Evolutionary conservation across 1,140 invertebrate genomes (phyloP).

Genomic region (Vanessa tameamea): DNA sequence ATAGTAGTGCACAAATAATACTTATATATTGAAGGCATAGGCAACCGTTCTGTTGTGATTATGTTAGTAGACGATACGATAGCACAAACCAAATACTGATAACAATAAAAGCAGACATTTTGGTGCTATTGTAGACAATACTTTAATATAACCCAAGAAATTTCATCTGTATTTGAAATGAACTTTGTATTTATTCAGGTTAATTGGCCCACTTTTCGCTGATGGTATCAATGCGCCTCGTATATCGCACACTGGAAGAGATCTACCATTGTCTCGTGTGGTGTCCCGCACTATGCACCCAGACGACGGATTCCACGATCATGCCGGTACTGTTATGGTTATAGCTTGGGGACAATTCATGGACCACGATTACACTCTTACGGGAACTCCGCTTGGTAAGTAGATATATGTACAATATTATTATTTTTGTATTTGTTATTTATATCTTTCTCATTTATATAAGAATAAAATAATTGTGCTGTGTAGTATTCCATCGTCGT

Average conservation of each 20-base stretch:
- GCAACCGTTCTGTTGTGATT: no score
- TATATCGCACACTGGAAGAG: conserved; percentile 86
- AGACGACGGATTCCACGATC: conserved; percentile 95
- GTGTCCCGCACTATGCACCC: conserved; percentile 95
- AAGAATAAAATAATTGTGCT: not conserved
- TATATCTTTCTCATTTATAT: not conserved
- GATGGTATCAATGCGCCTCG: conserved; percentile 91
- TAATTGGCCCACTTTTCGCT: conserved; percentile 89
- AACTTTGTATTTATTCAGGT: conserved; percentile 68
- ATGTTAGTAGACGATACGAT: no score
- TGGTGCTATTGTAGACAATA: no score
- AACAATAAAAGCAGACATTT: no score
- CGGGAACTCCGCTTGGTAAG: conserved; percentile 90
- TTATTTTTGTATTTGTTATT: not conserved
- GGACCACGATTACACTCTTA: conserved; percentile 96
- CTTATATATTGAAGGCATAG: no score
- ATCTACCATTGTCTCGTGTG: conserved; percentile 89
- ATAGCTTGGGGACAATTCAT: conserved; percentile 97
- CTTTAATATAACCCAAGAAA: no score
- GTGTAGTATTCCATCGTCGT: no score
- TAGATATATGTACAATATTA: not conserved
- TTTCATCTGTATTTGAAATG: not conserved
- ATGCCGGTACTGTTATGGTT: conserved; percentile 95
- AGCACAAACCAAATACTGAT: no score
- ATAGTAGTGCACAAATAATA: no score